Base-by-base conservation (phyloP, 1,140 invertebrate genomes). In the Drosophila mayri region DNA sequence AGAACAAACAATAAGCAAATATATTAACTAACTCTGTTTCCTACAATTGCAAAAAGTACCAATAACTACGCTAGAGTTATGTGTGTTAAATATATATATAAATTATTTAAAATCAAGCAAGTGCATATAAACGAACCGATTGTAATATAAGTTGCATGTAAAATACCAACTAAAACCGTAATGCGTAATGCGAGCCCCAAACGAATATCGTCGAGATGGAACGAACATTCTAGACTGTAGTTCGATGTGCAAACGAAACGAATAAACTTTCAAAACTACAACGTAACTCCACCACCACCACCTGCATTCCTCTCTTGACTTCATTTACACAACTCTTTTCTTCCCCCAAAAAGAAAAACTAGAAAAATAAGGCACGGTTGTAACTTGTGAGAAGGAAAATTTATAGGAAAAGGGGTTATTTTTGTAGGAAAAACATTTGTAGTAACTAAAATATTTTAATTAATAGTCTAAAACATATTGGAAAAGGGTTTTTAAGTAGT, bases 81-180 rank as follows among this genome's bases (percentile, higher is more conserved):
- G 79, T 86, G 75, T 86, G 78, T 79, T 90, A 81, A 67, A 81
- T 78, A 81, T 73, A 76, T 79, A 82, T 79, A 83, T 79, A 83
- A 85, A 86, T 78, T 79, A 88, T 79, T 87, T 77, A 88, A 77
- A 64, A 80, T 79, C 72, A 87, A 66, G 76, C 63, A 79, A 88
- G 84, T 67, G 74, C 73, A 77, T 83, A 79, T 55, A 55, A 86
- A 68, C 64, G 76, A 79, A 87, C 87, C 84, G 84, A 88, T 83
- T 88, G 84, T 88, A 88, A 81, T 78, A 81, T 88, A 88, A 87
- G 83, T 87, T 90, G 82, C 80, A 76, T 87, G 63, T 88, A 82
- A 71, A 65, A 81, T 81, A 76, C 85, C 58, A 74, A 74, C 52
- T 55, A 55, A 54, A 55, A 22, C 32, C 52, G 52, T 55, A 55